Base-by-base conservation (phyloP, 2,113 vertebrate species). In the Antennarius striatus region DNA sequence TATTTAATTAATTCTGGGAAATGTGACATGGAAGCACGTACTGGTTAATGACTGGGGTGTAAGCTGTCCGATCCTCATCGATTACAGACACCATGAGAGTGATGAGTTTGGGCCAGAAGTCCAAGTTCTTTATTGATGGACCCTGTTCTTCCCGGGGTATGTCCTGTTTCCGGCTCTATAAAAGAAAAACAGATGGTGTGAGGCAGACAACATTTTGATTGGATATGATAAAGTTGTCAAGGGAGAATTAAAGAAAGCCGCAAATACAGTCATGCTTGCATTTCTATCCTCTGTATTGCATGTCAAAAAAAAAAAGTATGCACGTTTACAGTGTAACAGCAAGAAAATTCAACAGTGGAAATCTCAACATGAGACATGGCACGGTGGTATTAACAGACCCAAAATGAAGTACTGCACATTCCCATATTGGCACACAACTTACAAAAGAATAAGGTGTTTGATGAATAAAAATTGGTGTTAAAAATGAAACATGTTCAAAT, bases 81-180 rank as follows among this genome's bases (percentile, higher is more conserved):
- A 98, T 96, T 53, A 97, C 95, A 43, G 95, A 96, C 57, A 98
- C 91, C 95, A 98, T 98, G 62, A 98, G 83, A 64, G 96, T 98
- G 82, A 98, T 98, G 76, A 98, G 91, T 49, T 97, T 96, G 45
- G 95, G 93, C 96, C 96, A 98, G 82, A 98, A 98, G 80, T 98
- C 96, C 92, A 98, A 86, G 84, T 96, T 97, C 89, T 96, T 95
- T 77, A 93, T 95, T 0, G 94, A 96, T 1, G 96, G 96, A 29
- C 96, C 96, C 77, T 98, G 96, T 32, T 98, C 96, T 75, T 98
- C 96, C 40, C 94, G 93, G 79, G 95, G 90, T 81, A 94, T 67
- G 39, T 96, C 95, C 84, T 94, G 95, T 80, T 95, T 96, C 69
- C 95, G 95, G 79, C 93, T 92, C 96, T 98, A 75, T 50, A 2